Conservation (phyloP, 2,888 invertebrate species). For the Drosophila koepferae region DNA sequence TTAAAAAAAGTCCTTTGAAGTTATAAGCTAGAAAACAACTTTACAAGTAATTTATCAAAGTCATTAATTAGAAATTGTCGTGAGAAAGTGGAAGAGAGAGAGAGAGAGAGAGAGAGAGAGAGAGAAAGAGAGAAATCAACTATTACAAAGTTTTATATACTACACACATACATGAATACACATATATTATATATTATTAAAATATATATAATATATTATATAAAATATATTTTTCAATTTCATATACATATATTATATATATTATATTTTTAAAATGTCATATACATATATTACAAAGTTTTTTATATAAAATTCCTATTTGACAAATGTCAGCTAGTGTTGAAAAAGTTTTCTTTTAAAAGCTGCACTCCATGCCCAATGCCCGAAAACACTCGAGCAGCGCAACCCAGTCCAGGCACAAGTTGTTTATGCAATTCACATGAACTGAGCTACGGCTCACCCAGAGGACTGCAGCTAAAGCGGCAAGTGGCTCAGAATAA, state of each 20-base stretch:
- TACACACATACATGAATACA: too few relatives aligned
- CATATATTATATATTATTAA: too few relatives aligned
- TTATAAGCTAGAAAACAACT: not conserved
- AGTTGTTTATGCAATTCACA: slow-evolving; percentile 28
- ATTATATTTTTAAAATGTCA: not conserved
- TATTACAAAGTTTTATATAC: not conserved
- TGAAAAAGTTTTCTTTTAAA: slow-evolving; percentile 18
- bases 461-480: slow-evolving; percentile 47
- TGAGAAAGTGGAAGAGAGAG: too few relatives aligned
- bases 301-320: not conserved
- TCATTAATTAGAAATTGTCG: not conserved
- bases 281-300: not conserved
- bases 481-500: slow-evolving; percentile 42
- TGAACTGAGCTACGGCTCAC: slow-evolving; percentile 2
- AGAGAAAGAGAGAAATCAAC: not conserved
- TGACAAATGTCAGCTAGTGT: slow-evolving; percentile 12
- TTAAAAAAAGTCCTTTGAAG: not conserved
- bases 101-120: too few relatives aligned
- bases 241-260: not conserved
- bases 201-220: not conserved
- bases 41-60: slow-evolving; percentile 6
- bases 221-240: not conserved
- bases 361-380: slow-evolving; percentile 15
- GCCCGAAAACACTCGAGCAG: not conserved
- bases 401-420: slow-evolving; percentile 5